Evolutionary conservation across 2,797 vertebrate genomes (phyloP), one percentile per base, ranked within the genome.

Genomic region (Enteromius anoplus): DNA sequence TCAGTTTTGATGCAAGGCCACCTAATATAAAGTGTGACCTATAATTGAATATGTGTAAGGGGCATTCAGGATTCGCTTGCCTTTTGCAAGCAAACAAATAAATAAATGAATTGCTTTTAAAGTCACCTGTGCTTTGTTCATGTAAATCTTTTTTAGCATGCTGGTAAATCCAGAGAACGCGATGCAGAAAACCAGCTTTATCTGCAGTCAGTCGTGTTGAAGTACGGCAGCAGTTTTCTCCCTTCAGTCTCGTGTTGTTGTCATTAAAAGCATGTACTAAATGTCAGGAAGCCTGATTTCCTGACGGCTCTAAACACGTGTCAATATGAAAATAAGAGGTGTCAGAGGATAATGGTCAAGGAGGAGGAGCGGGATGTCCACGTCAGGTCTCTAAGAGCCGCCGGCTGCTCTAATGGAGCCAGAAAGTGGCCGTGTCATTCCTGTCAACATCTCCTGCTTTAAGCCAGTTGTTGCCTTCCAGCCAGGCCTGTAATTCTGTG

Each of bases 381-480:
- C 53, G 45, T 29, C 66, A 64, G 75, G 75, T 79, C 80, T 87
- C 70, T 87, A 84, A 92, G 91, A 93, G 92, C 89, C 77, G 88
- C 82, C 86, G 53, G 90, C 90, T 70, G 65, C 89, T 51, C 91
- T 94, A 94, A 94, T 91, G 91, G 93, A 92, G 91, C 89, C 90
- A 91, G 90, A 94, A 94, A 84, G 81, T 82, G 84, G 78, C 84
- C 55, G 66, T 93, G 93, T 94, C 93, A 92, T 86, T 93, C 88
- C 94, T 94, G 95, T 95, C 95, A 96, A 89, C 90, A 92, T 95
- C 94, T 95, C 94, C 93, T 90, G 93, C 95, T 94, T 96, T 93
- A 95, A 95, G 96, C 91, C 84, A 94, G 94, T 96, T 94, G 93
- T 93, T 93, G 90, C 92, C 88, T 91, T 95, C 91, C 91, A 93